These are phyloP conservation scores for Serripes groenlandicus DNA, from an alignment of 2,888 invertebrate genomes.

Conservation along the genomic window DNA sequence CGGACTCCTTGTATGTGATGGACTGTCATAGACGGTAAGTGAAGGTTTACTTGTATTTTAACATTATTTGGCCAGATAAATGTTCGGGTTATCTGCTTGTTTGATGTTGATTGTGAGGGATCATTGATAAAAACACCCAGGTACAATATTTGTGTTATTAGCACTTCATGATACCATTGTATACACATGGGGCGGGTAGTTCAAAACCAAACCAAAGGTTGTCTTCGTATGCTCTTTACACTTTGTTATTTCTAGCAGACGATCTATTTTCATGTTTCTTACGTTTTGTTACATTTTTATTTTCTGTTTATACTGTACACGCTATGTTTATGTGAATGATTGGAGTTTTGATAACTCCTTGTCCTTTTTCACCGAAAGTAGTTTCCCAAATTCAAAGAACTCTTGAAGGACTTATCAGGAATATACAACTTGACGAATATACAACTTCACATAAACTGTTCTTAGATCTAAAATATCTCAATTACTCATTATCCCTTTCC, in stretches of 20 bases:
- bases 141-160: slow-evolving; percentile 30
- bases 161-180: slow-evolving; percentile 23
- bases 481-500: too few relatives aligned
- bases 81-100: slow-evolving; percentile 11
- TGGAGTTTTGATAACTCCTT: background rate
- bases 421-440: too few relatives aligned
- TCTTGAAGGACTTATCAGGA: too few relatives aligned
- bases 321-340: background rate
- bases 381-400: too few relatives aligned
- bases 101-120: slow-evolving; percentile 54
- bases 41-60: slow-evolving; percentile 42
- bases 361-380: too few relatives aligned
- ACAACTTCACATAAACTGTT: too few relatives aligned
- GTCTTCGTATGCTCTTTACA: background rate
- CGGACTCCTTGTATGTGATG: slow-evolving; percentile 10
- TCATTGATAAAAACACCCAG: slow-evolving; percentile 58
- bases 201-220: slow-evolving; percentile 1
- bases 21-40: slow-evolving; percentile 51
- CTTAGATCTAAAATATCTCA: too few relatives aligned
- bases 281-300: background rate
- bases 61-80: slow-evolving; percentile 19
- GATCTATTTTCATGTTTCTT: background rate
- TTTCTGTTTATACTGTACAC: too few relatives aligned
- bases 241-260: background rate
- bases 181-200: slow-evolving; percentile 23